Percentiles rank a stretch among this genome's conserved stretches.
Evolutionary conservation across 2,888 invertebrate species (phyloP).

Genomic region (Pseudoips prasinana): DNA sequence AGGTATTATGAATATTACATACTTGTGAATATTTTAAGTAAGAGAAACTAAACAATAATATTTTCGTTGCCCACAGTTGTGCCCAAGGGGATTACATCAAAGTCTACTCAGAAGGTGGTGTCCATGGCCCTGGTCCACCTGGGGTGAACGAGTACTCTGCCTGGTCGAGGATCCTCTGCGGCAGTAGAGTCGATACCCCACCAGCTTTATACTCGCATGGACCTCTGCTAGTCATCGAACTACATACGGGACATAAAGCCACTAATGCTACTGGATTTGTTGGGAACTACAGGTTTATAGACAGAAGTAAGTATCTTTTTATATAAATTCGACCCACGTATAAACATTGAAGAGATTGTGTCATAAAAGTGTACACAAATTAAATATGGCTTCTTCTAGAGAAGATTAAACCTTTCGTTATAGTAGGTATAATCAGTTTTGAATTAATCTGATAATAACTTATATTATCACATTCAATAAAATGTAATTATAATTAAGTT

Average conservation of each 20-base stretch:
- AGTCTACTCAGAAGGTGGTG: constrained; percentile 88
- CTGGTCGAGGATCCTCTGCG: constrained; percentile 88
- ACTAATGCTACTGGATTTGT: constrained; percentile 85
- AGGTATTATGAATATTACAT: too few species aligned
- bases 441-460: not conserved
- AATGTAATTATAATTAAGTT: too few species aligned
- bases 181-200: constrained; percentile 86
- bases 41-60: not conserved
- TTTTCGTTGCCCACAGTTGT: constrained; percentile 81
- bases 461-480: too few species aligned
- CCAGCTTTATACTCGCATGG: constrained; percentile 89
- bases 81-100: constrained; percentile 88
- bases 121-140: constrained; percentile 85
- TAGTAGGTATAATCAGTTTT: not conserved
- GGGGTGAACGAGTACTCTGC: constrained; percentile 89
- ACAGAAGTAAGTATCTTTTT: constrained; percentile 84
- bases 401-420: too few species aligned
- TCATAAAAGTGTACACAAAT: not conserved
- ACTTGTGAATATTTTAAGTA: too few species aligned
- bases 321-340: not conserved
- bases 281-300: constrained; percentile 89
- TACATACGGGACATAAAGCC: constrained; percentile 82
- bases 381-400: too few species aligned
- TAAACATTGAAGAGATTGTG: not conserved
- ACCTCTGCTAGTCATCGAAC: constrained; percentile 86